Conservation (phyloP, 2,888 invertebrate genomes). For the Rhabditoides inermis region DNA sequence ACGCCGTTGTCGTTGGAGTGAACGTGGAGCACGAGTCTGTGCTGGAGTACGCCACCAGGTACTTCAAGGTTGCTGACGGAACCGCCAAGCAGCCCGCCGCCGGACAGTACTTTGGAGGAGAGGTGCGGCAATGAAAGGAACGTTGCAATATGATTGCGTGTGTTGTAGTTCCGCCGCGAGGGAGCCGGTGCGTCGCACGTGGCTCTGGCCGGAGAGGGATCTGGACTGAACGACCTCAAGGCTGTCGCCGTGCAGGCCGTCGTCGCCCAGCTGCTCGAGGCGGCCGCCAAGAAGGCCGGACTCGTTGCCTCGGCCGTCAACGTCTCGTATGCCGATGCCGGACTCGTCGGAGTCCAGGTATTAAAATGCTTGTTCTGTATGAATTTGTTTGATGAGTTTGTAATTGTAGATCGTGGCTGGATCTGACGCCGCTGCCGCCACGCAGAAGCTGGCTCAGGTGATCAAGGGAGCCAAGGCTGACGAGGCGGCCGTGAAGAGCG, state of each 20-base stretch:
- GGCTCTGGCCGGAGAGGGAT: slow-evolving; percentile 43
- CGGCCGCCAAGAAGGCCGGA: slow-evolving; percentile 24
- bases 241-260: slow-evolving; percentile 40
- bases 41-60: slow-evolving; percentile 57
- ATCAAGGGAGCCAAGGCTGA: slow-evolving; percentile 18
- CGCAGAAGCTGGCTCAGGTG: slow-evolving; percentile 10
- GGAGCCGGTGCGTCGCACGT: no score
- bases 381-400: no score
- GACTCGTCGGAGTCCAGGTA: slow-evolving; percentile 27
- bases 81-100: slow-evolving; percentile 13
- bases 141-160: no score
- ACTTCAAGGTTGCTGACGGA: slow-evolving; percentile 42
- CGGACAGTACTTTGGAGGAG: slow-evolving; percentile 39
- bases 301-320: slow-evolving; percentile 32
- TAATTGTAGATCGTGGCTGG: slow-evolving; percentile 15
- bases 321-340: slow-evolving; percentile 34
- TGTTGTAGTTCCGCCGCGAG: slow-evolving; percentile 56
- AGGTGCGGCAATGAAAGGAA: no score
- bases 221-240: slow-evolving; percentile 27
- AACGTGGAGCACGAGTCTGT: slow-evolving; percentile 67
- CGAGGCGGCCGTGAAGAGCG: slow-evolving; percentile 9
- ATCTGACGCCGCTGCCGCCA: slow-evolving; percentile 7
- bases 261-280: slow-evolving; percentile 28
- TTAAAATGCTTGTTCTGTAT: no score
- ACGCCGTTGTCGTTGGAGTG: slow-evolving; percentile 72